Evolutionary conservation across 2,113 vertebrate species (phyloP).

Genomic region (Tonatia bakeri): DNA sequence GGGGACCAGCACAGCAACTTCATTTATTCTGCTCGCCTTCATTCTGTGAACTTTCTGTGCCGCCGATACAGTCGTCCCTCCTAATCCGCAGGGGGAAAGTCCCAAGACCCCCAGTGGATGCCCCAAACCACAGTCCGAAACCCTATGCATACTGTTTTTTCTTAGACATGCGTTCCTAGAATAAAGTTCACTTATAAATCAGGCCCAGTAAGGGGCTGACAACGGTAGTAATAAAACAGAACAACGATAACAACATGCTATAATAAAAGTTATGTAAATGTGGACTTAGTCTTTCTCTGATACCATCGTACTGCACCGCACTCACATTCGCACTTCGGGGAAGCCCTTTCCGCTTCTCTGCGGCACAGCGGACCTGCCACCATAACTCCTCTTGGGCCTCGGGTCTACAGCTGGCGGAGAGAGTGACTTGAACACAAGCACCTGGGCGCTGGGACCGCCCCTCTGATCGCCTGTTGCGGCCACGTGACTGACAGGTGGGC

Average conservation of each 20-base stretch:
- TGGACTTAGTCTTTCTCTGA: neutral
- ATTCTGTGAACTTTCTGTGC: neutral
- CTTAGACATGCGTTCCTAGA: neutral
- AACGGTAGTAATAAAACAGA: neutral
- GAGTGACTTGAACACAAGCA: neutral
- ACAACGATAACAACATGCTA: neutral
- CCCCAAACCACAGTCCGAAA: neutral
- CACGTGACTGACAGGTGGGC: neutral
- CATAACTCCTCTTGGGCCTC: neutral
- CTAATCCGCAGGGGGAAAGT: neutral
- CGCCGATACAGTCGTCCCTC: neutral
- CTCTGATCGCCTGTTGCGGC: no score
- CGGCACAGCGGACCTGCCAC: rapidly evolving
- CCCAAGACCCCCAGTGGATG: neutral
- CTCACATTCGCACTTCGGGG: neutral
- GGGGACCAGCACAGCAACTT: neutral
- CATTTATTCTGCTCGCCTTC: neutral
- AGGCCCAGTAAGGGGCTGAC: neutral
- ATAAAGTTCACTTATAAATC: no score
- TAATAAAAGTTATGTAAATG: neutral
- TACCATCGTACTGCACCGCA: neutral
- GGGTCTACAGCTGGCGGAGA: neutral
- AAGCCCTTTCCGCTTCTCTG: neutral
- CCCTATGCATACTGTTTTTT: neutral
- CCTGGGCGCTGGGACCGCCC: no score